Base-by-base conservation (phyloP, 2,797 vertebrate genomes). In the Diceros bicornis region DNA sequence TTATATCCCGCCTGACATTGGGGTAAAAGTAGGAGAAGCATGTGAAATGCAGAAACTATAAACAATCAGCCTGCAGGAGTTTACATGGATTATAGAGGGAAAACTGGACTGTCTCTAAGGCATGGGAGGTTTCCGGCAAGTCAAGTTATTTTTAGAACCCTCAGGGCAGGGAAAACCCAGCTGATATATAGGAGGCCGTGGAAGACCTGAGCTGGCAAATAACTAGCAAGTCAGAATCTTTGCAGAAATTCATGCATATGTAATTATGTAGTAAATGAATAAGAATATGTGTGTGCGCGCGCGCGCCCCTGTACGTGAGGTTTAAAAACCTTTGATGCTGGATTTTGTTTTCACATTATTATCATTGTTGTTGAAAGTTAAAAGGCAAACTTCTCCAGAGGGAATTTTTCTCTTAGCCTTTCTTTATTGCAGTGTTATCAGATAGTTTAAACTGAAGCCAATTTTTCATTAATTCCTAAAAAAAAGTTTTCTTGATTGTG, bases 311-410 rank as follows among this genome's bases (percentile, higher is more conserved):
- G 47, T 50, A 50, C 12, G 25, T 62, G 47, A 50, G 7, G 23
- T 52, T 27, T 61, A 37, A 88, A 88, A 44, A 62, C 7, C 12
- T 82, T 4, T 81, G 44, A 81, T 27, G n/a, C 32, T 92, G 8
- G 9, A 41, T 92, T 74, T 92, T 78, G 57, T 57, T 77, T 94
- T 92, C 59, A 78, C 37, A 37, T 68, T 96, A 69, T 32, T 29
- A n/a, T 72, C 14, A 37, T 29, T 85, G 16, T n/a, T 75, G 12
- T 86, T 82, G 20, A 68, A 50, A 85, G 32, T 66, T 62, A 77
- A 74, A 89, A 68, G 21, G 25, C 27, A 77, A n/a, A 47, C 6
- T 81, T 87, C 18, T 57, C 21, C 61, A 91, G 44, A 34, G 7
- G 14, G 27, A 41, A 61, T 9, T 47, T 83, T 66, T 59, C 37